These are phyloP conservation scores for Spisula solida DNA, from an alignment of 2,888 invertebrate species.

Conservation along the genomic window DNA sequence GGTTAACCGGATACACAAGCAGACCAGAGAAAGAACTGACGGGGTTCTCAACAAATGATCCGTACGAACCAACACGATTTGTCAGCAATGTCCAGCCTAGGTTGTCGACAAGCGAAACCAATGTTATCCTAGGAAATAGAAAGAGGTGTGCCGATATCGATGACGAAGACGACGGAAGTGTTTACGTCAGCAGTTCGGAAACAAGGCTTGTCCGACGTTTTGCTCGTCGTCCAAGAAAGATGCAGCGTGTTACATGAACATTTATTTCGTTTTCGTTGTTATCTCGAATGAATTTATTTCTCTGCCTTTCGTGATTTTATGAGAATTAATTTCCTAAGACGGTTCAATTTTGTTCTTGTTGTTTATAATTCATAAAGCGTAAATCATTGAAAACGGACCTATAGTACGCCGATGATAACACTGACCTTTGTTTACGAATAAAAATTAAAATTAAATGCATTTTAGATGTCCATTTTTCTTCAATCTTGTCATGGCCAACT, in stretches of 20 bases:
- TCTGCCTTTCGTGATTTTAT: no score
- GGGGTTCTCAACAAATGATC: not conserved
- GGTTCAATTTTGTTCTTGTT: no score
- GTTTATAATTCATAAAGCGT: no score
- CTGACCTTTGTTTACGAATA: no score
- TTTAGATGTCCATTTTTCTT: no score
- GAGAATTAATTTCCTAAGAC: no score
- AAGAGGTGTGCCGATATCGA: not conserved
- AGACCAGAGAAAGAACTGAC: not conserved
- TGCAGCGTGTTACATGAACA: not conserved
- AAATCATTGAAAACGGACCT: no score
- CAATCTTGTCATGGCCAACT: no score
- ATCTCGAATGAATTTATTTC: no score
- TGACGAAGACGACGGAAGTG: conserved; percentile 6
- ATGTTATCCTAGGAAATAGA: conserved; percentile 10
- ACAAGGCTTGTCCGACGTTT: not conserved
- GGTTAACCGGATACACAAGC: not conserved
- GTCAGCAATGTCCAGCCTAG: not conserved
- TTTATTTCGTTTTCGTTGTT: not conserved
- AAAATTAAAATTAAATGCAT: no score
- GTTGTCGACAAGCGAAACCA: conserved; percentile 21
- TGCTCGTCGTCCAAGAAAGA: not conserved
- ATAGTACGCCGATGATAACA: no score
- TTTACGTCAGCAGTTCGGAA: conserved; percentile 22
- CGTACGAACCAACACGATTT: not conserved